Percentiles rank a stretch among this genome's conserved stretches.
phyloP scores from a whole-genome alignment of 2,797 vertebrate genomes.

The Acanthis flammea region DNA sequence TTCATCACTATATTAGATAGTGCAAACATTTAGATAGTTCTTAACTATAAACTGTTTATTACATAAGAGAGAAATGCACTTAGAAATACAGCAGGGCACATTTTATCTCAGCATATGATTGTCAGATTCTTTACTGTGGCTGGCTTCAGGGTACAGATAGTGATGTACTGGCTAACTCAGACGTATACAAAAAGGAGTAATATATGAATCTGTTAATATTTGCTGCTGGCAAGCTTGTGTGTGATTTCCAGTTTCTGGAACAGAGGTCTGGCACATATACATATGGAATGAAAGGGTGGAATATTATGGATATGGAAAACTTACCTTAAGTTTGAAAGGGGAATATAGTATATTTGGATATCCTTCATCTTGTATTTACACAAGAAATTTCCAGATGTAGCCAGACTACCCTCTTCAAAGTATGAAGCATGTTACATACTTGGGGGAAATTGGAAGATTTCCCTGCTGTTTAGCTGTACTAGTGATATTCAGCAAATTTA shows the following conservation, averaged over 20 bases:
- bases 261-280: slow-evolving; percentile 59
- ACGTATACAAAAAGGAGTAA: slow-evolving; percentile 54
- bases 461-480: not conserved
- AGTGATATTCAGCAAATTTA: not conserved
- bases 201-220: slow-evolving; percentile 69
- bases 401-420: slow-evolving; percentile 63
- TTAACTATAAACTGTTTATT: slow-evolving; percentile 67
- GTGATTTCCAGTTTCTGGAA: slow-evolving; percentile 66
- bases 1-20: slow-evolving; percentile 39
- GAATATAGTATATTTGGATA: slow-evolving; percentile 68
- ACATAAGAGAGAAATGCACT: slow-evolving; percentile 52
- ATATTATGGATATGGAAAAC: slow-evolving; percentile 68
- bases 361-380: slow-evolving; percentile 70
- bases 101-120: slow-evolving; percentile 38
- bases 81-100: slow-evolving; percentile 55
- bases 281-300: slow-evolving; percentile 43
- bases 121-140: slow-evolving; percentile 19
- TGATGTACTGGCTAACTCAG: slow-evolving; percentile 50
- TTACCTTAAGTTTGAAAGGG: slow-evolving; percentile 64
- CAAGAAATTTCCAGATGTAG: slow-evolving; percentile 70
- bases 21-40: slow-evolving; percentile 55
- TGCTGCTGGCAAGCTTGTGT: slow-evolving; percentile 51
- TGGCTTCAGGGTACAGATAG: slow-evolving; percentile 36
- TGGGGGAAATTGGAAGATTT: not conserved
- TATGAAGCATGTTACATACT: slow-evolving; percentile 5